These are phyloP conservation scores for Gila orcuttii DNA, from an alignment of 2,113 vertebrate genomes.

Conservation along the genomic window DNA sequence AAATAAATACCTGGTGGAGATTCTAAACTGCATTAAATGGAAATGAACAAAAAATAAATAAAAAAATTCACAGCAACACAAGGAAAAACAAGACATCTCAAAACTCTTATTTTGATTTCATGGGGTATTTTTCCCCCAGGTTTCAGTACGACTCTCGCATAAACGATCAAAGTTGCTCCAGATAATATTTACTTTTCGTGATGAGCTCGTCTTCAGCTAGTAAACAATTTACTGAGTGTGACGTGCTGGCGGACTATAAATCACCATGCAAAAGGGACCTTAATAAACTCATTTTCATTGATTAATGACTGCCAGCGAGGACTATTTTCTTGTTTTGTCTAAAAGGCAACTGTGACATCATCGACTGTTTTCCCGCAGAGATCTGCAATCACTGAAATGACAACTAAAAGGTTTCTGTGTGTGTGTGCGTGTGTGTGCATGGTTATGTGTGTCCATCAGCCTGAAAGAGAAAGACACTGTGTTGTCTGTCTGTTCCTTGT, in stretches of 20 bases:
- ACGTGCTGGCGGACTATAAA: conserved; percentile 71
- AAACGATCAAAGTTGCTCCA: conserved; percentile 48
- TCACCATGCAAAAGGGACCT: conserved; percentile 74
- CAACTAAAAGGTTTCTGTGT: conserved; percentile 49
- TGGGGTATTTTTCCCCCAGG: not conserved
- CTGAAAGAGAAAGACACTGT: conserved; percentile 51
- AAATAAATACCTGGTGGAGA: conserved; percentile 29
- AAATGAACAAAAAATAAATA: no score
- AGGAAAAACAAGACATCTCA: not conserved
- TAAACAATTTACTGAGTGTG: conserved; percentile 65
- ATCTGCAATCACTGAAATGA: conserved; percentile 53
- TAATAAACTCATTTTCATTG: conserved; percentile 73
- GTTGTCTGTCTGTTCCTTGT: conserved; percentile 42
- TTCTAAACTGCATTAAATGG: not conserved
- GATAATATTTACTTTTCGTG: conserved; percentile 67
- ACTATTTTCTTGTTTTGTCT: conserved; percentile 76
- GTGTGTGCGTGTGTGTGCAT: conserved; percentile 58
- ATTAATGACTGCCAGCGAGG: conserved; percentile 69
- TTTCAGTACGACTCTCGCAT: conserved; percentile 8
- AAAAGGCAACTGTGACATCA: conserved; percentile 77
- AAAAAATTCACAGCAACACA: not conserved
- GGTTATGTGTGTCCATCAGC: not conserved
- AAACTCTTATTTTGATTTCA: not conserved
- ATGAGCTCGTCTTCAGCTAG: conserved; percentile 61
- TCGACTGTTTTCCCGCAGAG: conserved; percentile 73